Conservation (phyloP, 1,140 invertebrate genomes). For the Cotesia glomerata region DNA sequence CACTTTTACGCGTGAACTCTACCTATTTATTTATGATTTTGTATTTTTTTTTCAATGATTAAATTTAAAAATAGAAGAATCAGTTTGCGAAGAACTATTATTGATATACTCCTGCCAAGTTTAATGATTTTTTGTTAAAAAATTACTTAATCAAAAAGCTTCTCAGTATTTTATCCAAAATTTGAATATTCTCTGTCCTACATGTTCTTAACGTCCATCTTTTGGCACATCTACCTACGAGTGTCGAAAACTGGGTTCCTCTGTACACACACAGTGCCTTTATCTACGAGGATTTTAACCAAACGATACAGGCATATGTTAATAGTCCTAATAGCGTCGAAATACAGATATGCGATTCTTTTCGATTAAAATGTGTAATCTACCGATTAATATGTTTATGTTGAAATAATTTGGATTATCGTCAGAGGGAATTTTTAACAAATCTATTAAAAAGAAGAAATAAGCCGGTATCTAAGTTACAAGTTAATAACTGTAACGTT, state of each 20-base stretch:
- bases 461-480: neutral
- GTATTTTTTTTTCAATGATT: too few relatives aligned
- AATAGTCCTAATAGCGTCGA: neutral
- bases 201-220: slow-evolving; percentile 37
- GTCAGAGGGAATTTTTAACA: neutral
- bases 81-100: too few relatives aligned
- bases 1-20: too few relatives aligned
- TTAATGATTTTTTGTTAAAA: too few relatives aligned
- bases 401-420: neutral
- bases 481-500: neutral
- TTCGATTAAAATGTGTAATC: neutral
- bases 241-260: slow-evolving; percentile 35
- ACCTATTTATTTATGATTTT: too few relatives aligned
- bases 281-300: neutral
- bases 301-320: neutral
- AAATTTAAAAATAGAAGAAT: too few relatives aligned
- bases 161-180: too few relatives aligned
- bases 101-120: too few relatives aligned
- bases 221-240: slow-evolving; percentile 25
- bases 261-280: neutral
- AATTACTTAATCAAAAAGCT: too few relatives aligned
- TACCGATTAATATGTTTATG: neutral
- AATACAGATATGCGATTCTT: neutral
- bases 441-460: neutral
- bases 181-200: too few relatives aligned